Conservation (phyloP, 2,113 vertebrate genomes). For the Taurulus bubalis region DNA sequence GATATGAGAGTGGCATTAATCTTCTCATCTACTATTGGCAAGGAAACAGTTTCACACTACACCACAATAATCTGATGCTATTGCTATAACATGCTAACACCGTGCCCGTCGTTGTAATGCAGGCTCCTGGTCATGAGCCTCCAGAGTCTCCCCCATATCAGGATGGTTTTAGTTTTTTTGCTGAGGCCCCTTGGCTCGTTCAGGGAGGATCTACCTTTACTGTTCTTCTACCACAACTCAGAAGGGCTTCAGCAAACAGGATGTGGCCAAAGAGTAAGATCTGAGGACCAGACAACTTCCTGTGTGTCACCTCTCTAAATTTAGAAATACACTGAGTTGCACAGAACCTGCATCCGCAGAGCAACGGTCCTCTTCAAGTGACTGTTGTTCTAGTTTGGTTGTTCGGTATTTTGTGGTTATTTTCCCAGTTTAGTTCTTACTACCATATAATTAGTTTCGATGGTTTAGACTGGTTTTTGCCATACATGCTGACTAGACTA, state of each 20-base stretch:
- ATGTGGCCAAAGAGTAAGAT: constrained; percentile 34
- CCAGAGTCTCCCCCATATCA: too few relatives aligned
- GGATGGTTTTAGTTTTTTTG: too few relatives aligned
- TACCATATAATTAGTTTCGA: not conserved
- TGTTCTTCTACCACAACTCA: not conserved
- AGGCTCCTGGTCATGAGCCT: too few relatives aligned
- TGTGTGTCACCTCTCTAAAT: not conserved
- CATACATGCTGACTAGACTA: too few relatives aligned
- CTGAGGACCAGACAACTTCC: constrained; percentile 32
- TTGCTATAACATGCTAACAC: too few relatives aligned
- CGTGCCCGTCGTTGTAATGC: too few relatives aligned
- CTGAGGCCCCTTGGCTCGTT: not conserved
- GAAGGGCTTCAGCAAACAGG: constrained; percentile 28
- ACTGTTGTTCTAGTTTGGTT: not conserved
- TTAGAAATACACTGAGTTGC: not conserved
- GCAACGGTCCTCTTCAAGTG: not conserved
- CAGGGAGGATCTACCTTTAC: not conserved
- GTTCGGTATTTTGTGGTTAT: not conserved
- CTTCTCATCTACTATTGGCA: too few relatives aligned
- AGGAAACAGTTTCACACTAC: too few relatives aligned
- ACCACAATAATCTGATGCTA: too few relatives aligned
- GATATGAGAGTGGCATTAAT: too few relatives aligned
- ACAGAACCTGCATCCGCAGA: not conserved
- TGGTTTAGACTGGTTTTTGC: too few relatives aligned
- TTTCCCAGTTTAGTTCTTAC: not conserved